These are phyloP conservation scores for Diarsia dahlii DNA, from an alignment of 2,888 invertebrate species.

Conservation along the genomic window DNA sequence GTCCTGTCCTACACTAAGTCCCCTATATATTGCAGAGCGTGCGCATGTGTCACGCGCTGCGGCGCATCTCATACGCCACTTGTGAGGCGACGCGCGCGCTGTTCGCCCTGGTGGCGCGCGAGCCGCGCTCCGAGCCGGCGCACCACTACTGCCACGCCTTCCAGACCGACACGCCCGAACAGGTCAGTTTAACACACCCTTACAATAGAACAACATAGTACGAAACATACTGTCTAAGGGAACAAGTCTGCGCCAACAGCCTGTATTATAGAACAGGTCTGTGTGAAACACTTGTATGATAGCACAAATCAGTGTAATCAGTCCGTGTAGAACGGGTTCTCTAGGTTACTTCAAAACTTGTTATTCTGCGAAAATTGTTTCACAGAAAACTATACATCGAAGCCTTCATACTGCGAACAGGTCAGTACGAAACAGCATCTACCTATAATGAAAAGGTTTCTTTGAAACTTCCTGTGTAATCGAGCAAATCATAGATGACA, in stretches of 20 bases:
- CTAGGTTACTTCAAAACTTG: no score
- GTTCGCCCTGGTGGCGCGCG: constrained; percentile 94
- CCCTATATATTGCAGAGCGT: constrained; percentile 90
- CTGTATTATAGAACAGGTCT: no score
- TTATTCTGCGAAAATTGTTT: no score
- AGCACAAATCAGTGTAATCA: not conserved
- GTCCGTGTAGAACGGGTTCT: not conserved
- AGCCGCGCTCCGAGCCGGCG: constrained; percentile 91
- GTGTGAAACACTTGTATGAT: not conserved
- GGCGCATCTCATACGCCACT: constrained; percentile 96
- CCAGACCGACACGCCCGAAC: constrained; percentile 93
- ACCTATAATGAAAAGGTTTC: not conserved
- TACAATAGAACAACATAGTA: no score
- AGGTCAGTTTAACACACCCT: constrained; percentile 89
- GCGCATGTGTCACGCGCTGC: constrained; percentile 96
- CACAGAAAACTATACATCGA: no score
- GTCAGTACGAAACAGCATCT: not conserved
- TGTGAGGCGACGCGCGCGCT: constrained; percentile 95
- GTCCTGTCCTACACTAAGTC: not conserved
- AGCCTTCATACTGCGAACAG: no score
- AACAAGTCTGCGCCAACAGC: not conserved
- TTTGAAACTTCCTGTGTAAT: not conserved
- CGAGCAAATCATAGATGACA: no score
- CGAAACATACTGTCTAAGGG: not conserved
- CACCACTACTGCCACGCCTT: constrained; percentile 96